Evolutionary conservation across 2,797 vertebrate species (phyloP), one percentile per base, ranked within the genome.

Genomic region (Microctenopoma lineatum): DNA sequence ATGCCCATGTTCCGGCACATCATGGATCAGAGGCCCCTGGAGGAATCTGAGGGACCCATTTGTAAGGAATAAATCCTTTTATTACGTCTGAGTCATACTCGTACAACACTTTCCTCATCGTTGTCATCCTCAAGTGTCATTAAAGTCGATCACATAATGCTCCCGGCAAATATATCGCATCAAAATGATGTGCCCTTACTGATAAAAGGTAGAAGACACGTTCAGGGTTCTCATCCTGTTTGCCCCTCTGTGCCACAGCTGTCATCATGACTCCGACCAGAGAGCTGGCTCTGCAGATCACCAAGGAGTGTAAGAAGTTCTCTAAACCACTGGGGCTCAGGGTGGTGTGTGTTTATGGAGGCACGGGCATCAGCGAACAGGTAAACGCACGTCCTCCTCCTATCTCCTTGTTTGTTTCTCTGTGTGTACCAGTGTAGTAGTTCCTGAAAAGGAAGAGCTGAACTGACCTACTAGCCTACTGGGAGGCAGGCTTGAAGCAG

Each of bases 221-320:
- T 25, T 7, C 25, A 16, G 6, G 14, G 0, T 25, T 10, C 3
- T 65, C 9, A 18, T 53, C 16, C 15, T 25, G 0, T 58, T 38
- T 34, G 65, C 41, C 2, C 12, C 5, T 2, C 10, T 50, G 53
- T 62, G 36, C 42, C 5, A 9, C 89, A 99, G 98, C 96, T 67
- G 93, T 99, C 53, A 99, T 99, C 84, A 97, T 99, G 96, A 99
- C 98, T 38, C 98, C 98, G 0, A 99, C 98, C 64, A 95, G 98
- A 58, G 98, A 99, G 91, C 66, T 99, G 89, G 98, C 98, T 61
- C 93, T 99, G 85, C 98, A 99, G 81, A 99, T 99, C 86, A 98
- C 98, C 73, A 99, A 99, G 90, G 98, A 99, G 88, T 99, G 98
- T 52, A 99, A 99, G 94, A 99, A 99, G 86, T 99, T 99, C 92